Percentiles rank a stretch among this genome's conserved stretches.
Evolutionary conservation across 2,797 vertebrate species (phyloP).

Genomic region (Enteromius anoplus): DNA sequence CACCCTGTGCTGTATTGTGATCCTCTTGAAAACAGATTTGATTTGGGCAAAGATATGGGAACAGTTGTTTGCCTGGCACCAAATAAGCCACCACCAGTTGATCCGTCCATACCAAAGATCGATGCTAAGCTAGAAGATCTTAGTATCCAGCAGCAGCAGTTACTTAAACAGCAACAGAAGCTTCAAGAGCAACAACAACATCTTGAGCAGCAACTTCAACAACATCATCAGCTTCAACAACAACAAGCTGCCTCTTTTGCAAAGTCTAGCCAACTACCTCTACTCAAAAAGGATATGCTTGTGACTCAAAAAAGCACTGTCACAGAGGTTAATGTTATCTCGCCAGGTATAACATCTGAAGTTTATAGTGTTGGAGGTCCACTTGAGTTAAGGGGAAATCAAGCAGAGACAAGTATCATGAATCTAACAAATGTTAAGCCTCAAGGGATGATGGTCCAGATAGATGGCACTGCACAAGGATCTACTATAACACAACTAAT

Average conservation of each 20-base stretch:
- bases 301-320: slow-evolving; percentile 82
- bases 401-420: slow-evolving; percentile 74
- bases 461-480: slow-evolving; percentile 81
- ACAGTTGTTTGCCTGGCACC: slow-evolving; percentile 90
- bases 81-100: slow-evolving; percentile 79
- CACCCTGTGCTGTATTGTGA: slow-evolving; percentile 93
- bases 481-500: slow-evolving; percentile 87
- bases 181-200: slow-evolving; percentile 78
- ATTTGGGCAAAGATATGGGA: slow-evolving; percentile 90
- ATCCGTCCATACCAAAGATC: slow-evolving; percentile 79
- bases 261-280: slow-evolving; percentile 82
- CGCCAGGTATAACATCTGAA: slow-evolving; percentile 72
- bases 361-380: slow-evolving; percentile 79
- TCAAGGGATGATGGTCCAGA: slow-evolving; percentile 90
- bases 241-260: slow-evolving; percentile 82
- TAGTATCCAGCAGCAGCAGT: slow-evolving; percentile 77
- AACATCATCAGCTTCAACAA: slow-evolving; percentile 80
- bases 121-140: slow-evolving; percentile 86
- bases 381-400: slow-evolving; percentile 83
- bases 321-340: slow-evolving; percentile 75
- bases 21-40: slow-evolving; percentile 89
- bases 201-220: slow-evolving; percentile 78
- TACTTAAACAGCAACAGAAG: slow-evolving; percentile 78
- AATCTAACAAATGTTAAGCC: slow-evolving; percentile 77
- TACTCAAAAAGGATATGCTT: slow-evolving; percentile 87